Percentiles rank a stretch among this genome's conserved stretches.
phyloP scores from a whole-genome alignment of 2,797 vertebrate species.

The Megaceryle alcyon region DNA sequence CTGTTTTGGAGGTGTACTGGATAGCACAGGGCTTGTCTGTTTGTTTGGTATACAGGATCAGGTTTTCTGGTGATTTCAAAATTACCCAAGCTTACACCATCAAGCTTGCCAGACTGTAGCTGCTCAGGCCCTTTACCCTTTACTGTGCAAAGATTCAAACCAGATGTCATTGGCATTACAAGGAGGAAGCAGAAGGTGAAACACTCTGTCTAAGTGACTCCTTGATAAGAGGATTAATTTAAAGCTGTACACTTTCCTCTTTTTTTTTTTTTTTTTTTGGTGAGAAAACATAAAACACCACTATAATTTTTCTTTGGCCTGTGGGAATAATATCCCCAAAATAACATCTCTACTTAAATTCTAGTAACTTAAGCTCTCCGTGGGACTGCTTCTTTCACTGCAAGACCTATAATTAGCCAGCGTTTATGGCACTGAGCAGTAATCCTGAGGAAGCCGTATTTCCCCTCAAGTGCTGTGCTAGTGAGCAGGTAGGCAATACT shows the following conservation, averaged over 20 bases:
- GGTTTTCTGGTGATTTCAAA: not conserved
- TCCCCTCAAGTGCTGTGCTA: not conserved
- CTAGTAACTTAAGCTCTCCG: slow-evolving; percentile 45
- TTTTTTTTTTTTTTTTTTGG: not conserved
- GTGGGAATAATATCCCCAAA: slow-evolving; percentile 47
- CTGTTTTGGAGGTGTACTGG: not conserved
- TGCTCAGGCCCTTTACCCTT: not conserved
- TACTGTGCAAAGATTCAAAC: not conserved
- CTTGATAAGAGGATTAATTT: slow-evolving; percentile 28
- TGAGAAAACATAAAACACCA: not conserved
- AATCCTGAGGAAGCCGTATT: slow-evolving; percentile 4
- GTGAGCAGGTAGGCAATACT: not conserved
- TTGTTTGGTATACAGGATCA: not conserved
- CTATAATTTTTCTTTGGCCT: slow-evolving; percentile 51
- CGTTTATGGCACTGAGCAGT: not conserved
- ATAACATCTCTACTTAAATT: slow-evolving; percentile 5
- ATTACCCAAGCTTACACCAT: not conserved
- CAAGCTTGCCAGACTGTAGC: not conserved
- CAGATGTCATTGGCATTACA: not conserved
- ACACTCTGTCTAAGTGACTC: not conserved
- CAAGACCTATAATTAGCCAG: slow-evolving; percentile 62
- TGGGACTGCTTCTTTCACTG: not conserved
- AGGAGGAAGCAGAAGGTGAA: not conserved
- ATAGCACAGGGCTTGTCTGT: not conserved
- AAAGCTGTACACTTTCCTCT: not conserved